Conservation (phyloP, 2,113 vertebrate species). For the Cephalopterus ornatus region DNA sequence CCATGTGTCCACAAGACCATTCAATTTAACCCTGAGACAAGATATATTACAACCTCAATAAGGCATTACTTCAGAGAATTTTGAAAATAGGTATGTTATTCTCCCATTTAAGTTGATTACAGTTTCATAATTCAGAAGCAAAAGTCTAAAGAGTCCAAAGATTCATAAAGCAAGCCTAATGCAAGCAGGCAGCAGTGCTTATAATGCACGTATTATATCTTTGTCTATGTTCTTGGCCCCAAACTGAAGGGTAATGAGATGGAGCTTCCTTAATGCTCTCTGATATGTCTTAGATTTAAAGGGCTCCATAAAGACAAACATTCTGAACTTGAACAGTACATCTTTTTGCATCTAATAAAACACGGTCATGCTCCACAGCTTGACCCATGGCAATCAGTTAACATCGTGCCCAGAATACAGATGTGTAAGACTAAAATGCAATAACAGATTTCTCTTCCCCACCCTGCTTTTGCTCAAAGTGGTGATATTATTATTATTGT, state of each 20-base stretch:
- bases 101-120: neutral
- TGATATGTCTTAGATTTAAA: neutral
- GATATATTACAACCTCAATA: neutral
- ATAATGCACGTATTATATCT: neutral
- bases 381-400: neutral
- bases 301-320: neutral
- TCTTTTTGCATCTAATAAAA: neutral
- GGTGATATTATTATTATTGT: neutral
- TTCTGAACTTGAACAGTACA: neutral
- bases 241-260: neutral
- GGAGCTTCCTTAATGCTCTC: neutral
- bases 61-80: neutral
- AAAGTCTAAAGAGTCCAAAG: neutral
- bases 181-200: neutral
- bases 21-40: neutral
- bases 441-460: neutral
- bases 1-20: neutral
- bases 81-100: neutral
- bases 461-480: neutral
- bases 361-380: neutral
- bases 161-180: neutral
- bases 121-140: neutral
- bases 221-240: neutral
- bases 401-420: neutral
- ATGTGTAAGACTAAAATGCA: neutral